phyloP scores from a whole-genome alignment of 2,113 vertebrate genomes.

The Gobius niger region DNA sequence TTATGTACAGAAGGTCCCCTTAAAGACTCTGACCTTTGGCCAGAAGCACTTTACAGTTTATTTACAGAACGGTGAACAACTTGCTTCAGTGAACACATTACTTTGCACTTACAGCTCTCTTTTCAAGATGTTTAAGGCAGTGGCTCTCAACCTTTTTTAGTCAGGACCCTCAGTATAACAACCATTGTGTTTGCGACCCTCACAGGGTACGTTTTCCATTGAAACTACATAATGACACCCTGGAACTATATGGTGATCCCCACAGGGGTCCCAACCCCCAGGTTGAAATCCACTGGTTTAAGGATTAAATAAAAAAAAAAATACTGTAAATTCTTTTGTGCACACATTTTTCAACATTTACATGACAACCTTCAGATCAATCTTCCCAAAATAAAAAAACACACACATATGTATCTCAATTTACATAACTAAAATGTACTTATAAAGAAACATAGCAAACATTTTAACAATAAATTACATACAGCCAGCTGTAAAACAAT shows the following conservation, averaged over 20 bases:
- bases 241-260: too few relatives aligned
- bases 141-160: too few relatives aligned
- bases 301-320: neutral
- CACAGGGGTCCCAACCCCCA: too few relatives aligned
- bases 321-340: neutral
- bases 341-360: neutral
- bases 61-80: neutral
- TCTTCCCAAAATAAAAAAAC: neutral
- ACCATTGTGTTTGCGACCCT: too few relatives aligned
- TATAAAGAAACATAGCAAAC: too few relatives aligned
- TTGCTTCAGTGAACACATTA: neutral
- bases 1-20: neutral
- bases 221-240: too few relatives aligned
- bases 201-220: too few relatives aligned
- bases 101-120: neutral
- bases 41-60: slow-evolving; percentile 12
- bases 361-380: neutral
- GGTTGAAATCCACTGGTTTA: neutral
- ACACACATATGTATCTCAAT: neutral
- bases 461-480: neutral
- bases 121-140: neutral
- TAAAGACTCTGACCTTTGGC: neutral
- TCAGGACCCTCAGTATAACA: too few relatives aligned
- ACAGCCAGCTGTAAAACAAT: neutral
- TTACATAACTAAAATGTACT: neutral